Evolutionary conservation across 2,888 invertebrate species (phyloP).

Genomic region (Nycteola revayana): DNA sequence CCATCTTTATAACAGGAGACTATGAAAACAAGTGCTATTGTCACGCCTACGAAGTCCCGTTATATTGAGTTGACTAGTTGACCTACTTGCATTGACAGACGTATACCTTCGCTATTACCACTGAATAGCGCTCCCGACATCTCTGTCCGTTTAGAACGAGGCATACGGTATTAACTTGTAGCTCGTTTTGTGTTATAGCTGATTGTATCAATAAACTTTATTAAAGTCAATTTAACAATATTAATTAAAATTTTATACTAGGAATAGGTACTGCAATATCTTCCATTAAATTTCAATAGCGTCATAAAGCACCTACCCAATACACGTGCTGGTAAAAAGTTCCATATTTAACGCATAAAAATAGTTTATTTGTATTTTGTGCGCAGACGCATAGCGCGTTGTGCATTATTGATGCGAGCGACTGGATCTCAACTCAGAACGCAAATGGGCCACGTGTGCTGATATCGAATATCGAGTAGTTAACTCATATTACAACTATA

Average conservation of each 20-base stretch:
- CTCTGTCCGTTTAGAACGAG: no score
- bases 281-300: constrained; percentile 2
- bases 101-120: neutral
- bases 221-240: neutral
- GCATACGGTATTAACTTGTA: no score
- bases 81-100: constrained; percentile 31
- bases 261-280: neutral
- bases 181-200: neutral
- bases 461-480: constrained; percentile 41
- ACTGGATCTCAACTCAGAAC: constrained; percentile 41
- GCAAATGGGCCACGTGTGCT: constrained; percentile 61
- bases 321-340: constrained; percentile 16
- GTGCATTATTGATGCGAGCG: constrained; percentile 43
- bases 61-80: constrained; percentile 41
- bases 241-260: neutral
- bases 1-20: constrained; percentile 35
- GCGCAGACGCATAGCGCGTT: constrained; percentile 39
- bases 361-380: constrained; percentile 43
- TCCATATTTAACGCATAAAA: constrained; percentile 41
- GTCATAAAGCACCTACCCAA: constrained; percentile 18
- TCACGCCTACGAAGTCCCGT: constrained; percentile 43
- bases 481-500: constrained; percentile 8
- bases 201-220: neutral
- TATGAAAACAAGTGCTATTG: constrained; percentile 42
- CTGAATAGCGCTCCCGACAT: neutral